A percentile compares a stretch with the other conserved stretches of the same genome.
Conservation (phyloP, 2,797 vertebrate genomes). For the Rhyacichthys aspro region DNA sequence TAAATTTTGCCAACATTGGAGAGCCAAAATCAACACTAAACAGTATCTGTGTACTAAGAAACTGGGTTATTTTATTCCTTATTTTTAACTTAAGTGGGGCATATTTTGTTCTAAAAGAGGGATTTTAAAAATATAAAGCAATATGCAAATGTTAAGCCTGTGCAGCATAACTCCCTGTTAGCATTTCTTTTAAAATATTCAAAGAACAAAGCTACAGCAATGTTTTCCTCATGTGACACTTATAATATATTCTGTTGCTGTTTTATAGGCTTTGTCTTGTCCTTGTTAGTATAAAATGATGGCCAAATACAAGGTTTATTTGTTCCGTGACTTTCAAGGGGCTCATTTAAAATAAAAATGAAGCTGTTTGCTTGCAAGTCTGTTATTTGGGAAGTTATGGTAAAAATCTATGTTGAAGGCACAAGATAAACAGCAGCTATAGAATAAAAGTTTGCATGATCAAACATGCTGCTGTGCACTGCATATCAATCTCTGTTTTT, state of each 20-base stretch:
- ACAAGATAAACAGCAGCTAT: constrained; percentile 19
- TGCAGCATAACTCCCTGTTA: no score
- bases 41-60: no score
- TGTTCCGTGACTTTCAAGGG: constrained; percentile 1
- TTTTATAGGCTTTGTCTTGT: not conserved
- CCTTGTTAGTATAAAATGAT: constrained; percentile 4
- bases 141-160: no score
- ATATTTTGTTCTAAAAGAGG: no score
- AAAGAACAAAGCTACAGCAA: not conserved
- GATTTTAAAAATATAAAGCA: no score
- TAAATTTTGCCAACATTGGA: no score
- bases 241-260: not conserved
- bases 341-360: constrained; percentile 21
- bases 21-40: no score
- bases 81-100: no score
- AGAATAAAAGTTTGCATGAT: constrained; percentile 16
- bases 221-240: not conserved
- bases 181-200: not conserved
- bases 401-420: constrained; percentile 13
- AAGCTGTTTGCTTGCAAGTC: constrained; percentile 5
- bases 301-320: constrained; percentile 4
- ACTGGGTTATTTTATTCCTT: no score
- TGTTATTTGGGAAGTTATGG: constrained; percentile 6
- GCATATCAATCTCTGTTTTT: constrained; percentile 15
- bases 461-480: constrained; percentile 16